These are phyloP conservation scores for Pandemis heparana DNA, from an alignment of 2,888 invertebrate species.

Conservation along the genomic window DNA sequence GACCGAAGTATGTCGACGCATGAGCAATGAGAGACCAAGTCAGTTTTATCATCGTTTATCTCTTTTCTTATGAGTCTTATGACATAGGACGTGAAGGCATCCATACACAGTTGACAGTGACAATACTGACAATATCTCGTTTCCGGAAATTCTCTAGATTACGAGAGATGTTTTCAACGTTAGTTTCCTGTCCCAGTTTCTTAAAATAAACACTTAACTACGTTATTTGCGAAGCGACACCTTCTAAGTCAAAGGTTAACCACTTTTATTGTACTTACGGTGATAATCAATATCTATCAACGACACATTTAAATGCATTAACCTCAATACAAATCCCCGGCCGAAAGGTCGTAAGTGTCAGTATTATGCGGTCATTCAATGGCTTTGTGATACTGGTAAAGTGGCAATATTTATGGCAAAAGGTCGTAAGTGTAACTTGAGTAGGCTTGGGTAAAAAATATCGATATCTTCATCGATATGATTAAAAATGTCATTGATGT, in stretches of 20 bases:
- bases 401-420: background rate
- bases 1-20: background rate
- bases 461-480: too few relatives aligned
- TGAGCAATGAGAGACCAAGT: background rate
- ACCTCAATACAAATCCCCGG: background rate
- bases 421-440: conserved; percentile 46
- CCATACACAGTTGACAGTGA: background rate
- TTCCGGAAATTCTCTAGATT: background rate
- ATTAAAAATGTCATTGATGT: too few relatives aligned
- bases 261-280: conserved; percentile 4
- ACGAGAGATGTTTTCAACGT: background rate
- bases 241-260: conserved; percentile 18
- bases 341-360: conserved; percentile 45
- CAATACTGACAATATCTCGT: background rate
- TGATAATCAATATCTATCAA: conserved; percentile 16
- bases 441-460: too few relatives aligned
- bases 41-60: conserved; percentile 2
- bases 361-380: conserved; percentile 46
- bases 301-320: conserved; percentile 23
- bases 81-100: conserved; percentile 3
- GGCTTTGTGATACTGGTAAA: conserved; percentile 24
- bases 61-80: background rate
- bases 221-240: conserved; percentile 9
- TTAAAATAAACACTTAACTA: background rate
- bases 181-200: background rate